Base-by-base conservation (phyloP, 2,113 vertebrate species). In the Sigmodon hispidus region DNA sequence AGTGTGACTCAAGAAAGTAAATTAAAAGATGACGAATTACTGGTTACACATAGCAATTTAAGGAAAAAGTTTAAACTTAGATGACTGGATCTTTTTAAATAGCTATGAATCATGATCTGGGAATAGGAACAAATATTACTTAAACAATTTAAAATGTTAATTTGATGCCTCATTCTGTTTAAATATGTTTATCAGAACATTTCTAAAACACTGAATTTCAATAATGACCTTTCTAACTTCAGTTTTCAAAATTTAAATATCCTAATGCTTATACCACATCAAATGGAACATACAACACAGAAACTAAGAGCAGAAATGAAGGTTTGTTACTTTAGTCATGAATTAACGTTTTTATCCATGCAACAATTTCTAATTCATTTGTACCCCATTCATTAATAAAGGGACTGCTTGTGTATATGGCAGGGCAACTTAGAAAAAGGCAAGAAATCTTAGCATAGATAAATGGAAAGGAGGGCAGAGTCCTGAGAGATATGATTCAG, bases 71-170 rank as follows among this genome's bases (percentile, higher is more conserved):
- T 48, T 87, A 90, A 89, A 65, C 80, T 80, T 52, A 86, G 52
- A 76, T 8, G 92, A 77, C 72, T 16, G 0, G 36, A 67, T 90
- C 63, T 63, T 90, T 94, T 93, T 55, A 95, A 91, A 77, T 86
- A 43, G 5, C 31, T 95, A 40, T 94, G 91, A 96, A 94, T 96
- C 61, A 94, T 73, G n/a, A 93, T 36, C 29, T 89, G 36, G 84
- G 94, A 97, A 96, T 95, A 93, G 61, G 19, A 92, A 55, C 17
- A 55, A 94, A 90, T 36, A 69, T 94, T 95, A 88, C 7, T 94
- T 91, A 65, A 94, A 89, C 48, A 79, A 79, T 88, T 95, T 83
- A 86, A 94, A 92, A 91, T 95, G 67, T 80, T 93, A 70, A 95
- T 90, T 85, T 63, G 90, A 26, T 69, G 81, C n/a, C 57, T 88